Base-by-base conservation (phyloP, 2,113 vertebrate genomes). In the Bettongia penicillata region DNA sequence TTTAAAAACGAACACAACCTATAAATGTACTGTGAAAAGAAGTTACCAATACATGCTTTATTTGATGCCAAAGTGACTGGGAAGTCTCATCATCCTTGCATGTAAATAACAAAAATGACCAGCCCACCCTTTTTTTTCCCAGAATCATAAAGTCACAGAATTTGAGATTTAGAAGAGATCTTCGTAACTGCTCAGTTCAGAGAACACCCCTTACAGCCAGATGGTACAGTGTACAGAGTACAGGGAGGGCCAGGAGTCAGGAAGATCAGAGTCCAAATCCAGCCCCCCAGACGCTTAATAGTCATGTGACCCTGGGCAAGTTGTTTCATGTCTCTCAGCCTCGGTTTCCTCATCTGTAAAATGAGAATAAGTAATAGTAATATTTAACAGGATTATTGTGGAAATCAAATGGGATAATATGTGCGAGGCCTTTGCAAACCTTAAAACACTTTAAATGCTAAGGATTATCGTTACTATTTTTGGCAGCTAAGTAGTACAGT, bases 11-110 rank as follows among this genome's bases (percentile, higher is more conserved):
- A 48, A 48, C 48, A 48, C 48, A 48, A 48, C 48, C 48, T 89
- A 6, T 47, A 9, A 12, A 52, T n/a, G 2, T 26, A 14, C n/a
- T 53, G 0, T 7, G 61, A 48, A 47, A 68, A 89, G 37, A 22
- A 48, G 24, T 28, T 47, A 53, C 89, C 57, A 50, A 77, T 91
- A 93, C 43, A 25, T 8, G 55, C 10, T 51, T 31, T 37, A 24
- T 90, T 55, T 91, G n/a, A 94, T 94, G 84, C 53, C 50, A n/a
- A 91, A 96, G n/a, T 91, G 49, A 53, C 55, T 7, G 0, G 50
- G 7, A 94, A 93, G 50, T 96, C 91, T 31, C 50, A 53, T 26
- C 94, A 92, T 1, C 51, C 55, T 92, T 90, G 25, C 43, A 89
- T 19, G 61, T 2, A 47, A 48, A 89, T 24, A 1, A 90, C 53